Evolutionary conservation across 2,888 invertebrate species (phyloP), one percentile per base, ranked within the genome.

Genomic region (Actias luna): DNA sequence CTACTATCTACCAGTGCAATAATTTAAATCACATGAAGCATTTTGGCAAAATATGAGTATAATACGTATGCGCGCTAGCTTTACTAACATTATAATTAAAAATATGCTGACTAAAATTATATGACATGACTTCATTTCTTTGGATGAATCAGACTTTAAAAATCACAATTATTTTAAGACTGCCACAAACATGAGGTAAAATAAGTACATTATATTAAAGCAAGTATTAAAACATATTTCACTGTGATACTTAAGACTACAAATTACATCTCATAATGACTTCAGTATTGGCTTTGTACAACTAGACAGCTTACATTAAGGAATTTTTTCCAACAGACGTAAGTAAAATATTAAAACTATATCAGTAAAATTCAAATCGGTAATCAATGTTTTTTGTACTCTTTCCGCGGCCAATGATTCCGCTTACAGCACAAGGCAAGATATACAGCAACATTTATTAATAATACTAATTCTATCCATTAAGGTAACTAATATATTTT

Each of bases 121-220:
- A 50, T 57, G 57, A 52, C 59, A 27, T 55, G 35, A 59, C 27
- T 7, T 35, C 22, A 39, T 69, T 71, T 80, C 81, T 80, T 80
- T 80, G 80, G 81, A 75, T 75, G 69, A 68, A 73, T 87, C 88
- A 88, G 88, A 87, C 88, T 87, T 84, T 22, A 42, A 62, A 7
- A 62, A 74, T 77, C 67, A 74, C 74, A 70, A 68, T 65, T 67
- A 66, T 60, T 69, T 69, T 69, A 64, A 75, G 67, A 69, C 58
- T 59, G 63, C 65, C 63, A 68, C 46, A 70, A 55, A 64, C 58
- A 12, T 12, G 22, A 22, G 25, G 55, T 35, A 27, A 55, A 57
- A 16, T 61, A 61, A 61, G 36, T 58, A 58, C 42, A 18, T 57
- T 29, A 16, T 29, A 16, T 29, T 29, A 12, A 29, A 29, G 29